Evolutionary conservation across 1,140 invertebrate genomes (phyloP), one percentile per base, ranked within the genome.

Genomic region (Lysiphlebus fabarum): DNA sequence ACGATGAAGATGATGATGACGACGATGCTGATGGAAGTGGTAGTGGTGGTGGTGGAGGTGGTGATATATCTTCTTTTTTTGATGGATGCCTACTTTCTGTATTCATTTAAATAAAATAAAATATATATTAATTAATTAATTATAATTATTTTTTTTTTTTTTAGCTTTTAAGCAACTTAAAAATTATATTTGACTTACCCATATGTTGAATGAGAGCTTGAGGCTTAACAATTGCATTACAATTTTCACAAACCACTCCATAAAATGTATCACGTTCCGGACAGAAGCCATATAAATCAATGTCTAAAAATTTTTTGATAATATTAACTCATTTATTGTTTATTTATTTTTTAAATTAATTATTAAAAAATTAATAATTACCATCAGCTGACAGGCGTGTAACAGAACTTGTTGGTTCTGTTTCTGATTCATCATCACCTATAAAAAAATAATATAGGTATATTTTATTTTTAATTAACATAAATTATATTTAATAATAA

Each of bases 171-270:
- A n/a, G 73, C 74, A 43, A 65, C 58, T 58, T 66, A 65, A 10
- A 67, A 68, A 65, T 81, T 78, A 58, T 71, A 71, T 58, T 74
- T 72, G 71, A 64, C 55, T 81, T 83, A 85, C 81, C 83, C 77
- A 76, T 84, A 77, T 68, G 82, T 71, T 78, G 72, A 56, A 75
- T 75, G 8, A 81, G 71, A 51, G 83, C 84, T 77, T 85, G 84
- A 53, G 83, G 83, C 78, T 85, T 86, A 62, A 86, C 82, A 71
- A 83, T 81, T 11, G 81, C 79, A 64, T 84, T 82, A 69, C 85
- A 86, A 77, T 84, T 82, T 71, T 85, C 83, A 71, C 85, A 86
- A 65, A 86, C 81, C 11, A 84, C 84, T 40, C 82, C 83, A 65
- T 84, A 82, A 66, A 86, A 81, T 59, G 78, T 78, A 74, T 86